Percentiles rank a stretch among this genome's conserved stretches.
phyloP scores from a whole-genome alignment of 2,888 invertebrate species.

The Dorcus parallelipipedus region DNA sequence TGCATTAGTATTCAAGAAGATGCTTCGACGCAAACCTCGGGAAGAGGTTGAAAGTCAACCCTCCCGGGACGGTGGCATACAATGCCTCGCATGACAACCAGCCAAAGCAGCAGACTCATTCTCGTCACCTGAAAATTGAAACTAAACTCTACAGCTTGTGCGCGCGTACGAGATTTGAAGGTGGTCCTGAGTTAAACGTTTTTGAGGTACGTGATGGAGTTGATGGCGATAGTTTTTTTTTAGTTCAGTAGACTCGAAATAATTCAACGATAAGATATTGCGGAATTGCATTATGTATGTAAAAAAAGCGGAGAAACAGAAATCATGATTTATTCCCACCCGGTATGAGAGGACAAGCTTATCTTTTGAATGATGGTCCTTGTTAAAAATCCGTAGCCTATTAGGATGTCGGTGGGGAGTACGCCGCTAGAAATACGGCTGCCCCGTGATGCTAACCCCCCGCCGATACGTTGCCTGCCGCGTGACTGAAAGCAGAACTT shows the following conservation, averaged over 20 bases:
- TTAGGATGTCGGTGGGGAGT: constrained; percentile 36
- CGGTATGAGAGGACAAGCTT: constrained; percentile 42
- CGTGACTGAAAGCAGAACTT: constrained; percentile 24
- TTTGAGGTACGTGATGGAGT: not conserved
- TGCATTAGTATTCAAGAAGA: constrained; percentile 41
- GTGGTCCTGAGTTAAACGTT: not conserved
- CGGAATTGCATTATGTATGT: constrained; percentile 13
- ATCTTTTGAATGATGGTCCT: constrained; percentile 45
- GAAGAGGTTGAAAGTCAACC: constrained; percentile 43
- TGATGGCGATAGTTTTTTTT: no score
- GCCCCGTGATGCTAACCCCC: constrained; percentile 14
- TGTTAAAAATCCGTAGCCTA: constrained; percentile 44
- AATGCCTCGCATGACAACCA: constrained; percentile 42
- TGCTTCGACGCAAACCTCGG: constrained; percentile 39
- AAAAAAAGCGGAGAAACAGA: constrained; percentile 22
- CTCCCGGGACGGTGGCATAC: constrained; percentile 36
- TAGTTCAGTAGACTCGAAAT: no score
- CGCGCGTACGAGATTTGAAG: constrained; percentile 18
- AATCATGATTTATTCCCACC: constrained; percentile 42
- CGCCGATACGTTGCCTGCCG: constrained; percentile 20
- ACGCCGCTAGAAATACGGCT: constrained; percentile 22
- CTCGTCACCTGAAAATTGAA: constrained; percentile 24
- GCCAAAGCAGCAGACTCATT: constrained; percentile 26
- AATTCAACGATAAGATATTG: no score
- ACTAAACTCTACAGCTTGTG: constrained; percentile 11